phyloP scores from a whole-genome alignment of 2,888 invertebrate genomes.

The Drosophila histrio region DNA sequence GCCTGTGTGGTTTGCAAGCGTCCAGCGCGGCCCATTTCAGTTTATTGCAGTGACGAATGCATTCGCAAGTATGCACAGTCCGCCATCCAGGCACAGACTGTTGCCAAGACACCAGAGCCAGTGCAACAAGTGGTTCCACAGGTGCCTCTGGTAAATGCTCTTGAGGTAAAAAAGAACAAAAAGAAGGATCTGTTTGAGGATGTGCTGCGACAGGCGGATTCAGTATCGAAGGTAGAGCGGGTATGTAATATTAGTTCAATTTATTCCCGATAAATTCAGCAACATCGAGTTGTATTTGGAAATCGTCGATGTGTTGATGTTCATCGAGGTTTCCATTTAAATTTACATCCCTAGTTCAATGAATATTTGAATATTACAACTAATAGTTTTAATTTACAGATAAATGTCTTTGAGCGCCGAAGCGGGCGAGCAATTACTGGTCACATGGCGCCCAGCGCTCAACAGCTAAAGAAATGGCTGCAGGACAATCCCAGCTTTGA shows the following conservation, averaged over 20 bases:
- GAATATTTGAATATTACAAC: neutral
- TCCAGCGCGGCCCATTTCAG: constrained; percentile 89
- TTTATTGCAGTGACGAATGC: constrained; percentile 95
- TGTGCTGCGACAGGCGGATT: constrained; percentile 78
- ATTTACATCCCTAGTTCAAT: no score
- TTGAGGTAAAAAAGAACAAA: constrained; percentile 81
- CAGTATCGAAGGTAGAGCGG: constrained; percentile 81
- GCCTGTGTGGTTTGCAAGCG: constrained; percentile 91
- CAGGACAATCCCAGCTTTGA: constrained; percentile 94
- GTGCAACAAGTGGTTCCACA: constrained; percentile 23
- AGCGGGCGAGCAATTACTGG: constrained; percentile 91
- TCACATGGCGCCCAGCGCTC: constrained; percentile 92
- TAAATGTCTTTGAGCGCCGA: constrained; percentile 93
- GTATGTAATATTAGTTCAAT: constrained; percentile 53
- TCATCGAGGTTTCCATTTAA: no score
- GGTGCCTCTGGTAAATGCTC: constrained; percentile 22
- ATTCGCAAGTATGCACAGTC: constrained; percentile 93
- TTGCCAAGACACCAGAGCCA: constrained; percentile 64
- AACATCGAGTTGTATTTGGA: no score
- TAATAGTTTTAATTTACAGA: constrained; percentile 69
- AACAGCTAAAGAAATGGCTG: constrained; percentile 92
- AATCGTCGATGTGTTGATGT: no score
- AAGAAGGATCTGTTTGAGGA: constrained; percentile 83
- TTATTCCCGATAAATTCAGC: no score
- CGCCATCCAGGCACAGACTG: constrained; percentile 82